Base-by-base conservation (phyloP, 2,797 vertebrate species). In the Macroramphosus scolopax region DNA sequence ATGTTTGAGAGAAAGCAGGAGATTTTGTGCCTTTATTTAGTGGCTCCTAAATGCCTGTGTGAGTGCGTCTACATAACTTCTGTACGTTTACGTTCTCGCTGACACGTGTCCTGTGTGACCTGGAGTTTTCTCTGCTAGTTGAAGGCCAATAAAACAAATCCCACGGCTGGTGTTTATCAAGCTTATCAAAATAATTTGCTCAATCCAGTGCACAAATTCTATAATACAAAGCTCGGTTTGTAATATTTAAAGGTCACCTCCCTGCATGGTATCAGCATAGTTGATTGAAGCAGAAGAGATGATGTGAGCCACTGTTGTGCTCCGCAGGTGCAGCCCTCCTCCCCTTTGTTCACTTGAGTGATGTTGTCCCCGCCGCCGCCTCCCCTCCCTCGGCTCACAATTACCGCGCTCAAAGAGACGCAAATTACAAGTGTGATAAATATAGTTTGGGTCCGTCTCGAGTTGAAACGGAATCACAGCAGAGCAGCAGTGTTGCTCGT, bases 11-110 rank as follows among this genome's bases (percentile, higher is more conserved):
- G 17, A 52, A 33, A 38, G 13, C 51, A 31, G 14, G 65, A 57
- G 76, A 68, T 39, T 45, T 14, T 43, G 30, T 16, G 14, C 36
- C 51, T 75, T 71, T 62, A 59, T 69, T 72, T 67, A 62, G 67
- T 29, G 11, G 16, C 26, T 64, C 31, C 32, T 8, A 42, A 20
- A 18, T 60, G 39, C 43, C 43, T 39, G 44, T 17, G 24, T 35
- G 63, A 49, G 17, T 48, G 11, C 11, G 12, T 17, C 8, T 34
- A 41, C 6, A 2, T n/a, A n/a, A n/a, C n/a, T n/a, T n/a, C n/a
- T n/a, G n/a, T n/a, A n/a, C n/a, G n/a, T n/a, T n/a, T n/a, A n/a
- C n/a, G n/a, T n/a, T n/a, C n/a, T n/a, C n/a, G n/a, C n/a, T n/a
- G n/a, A n/a, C n/a, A n/a, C n/a, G n/a, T 42, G 13, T 17, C 4